Conservation (phyloP, 2,888 invertebrate genomes). For the Drosophila lutescens region DNA sequence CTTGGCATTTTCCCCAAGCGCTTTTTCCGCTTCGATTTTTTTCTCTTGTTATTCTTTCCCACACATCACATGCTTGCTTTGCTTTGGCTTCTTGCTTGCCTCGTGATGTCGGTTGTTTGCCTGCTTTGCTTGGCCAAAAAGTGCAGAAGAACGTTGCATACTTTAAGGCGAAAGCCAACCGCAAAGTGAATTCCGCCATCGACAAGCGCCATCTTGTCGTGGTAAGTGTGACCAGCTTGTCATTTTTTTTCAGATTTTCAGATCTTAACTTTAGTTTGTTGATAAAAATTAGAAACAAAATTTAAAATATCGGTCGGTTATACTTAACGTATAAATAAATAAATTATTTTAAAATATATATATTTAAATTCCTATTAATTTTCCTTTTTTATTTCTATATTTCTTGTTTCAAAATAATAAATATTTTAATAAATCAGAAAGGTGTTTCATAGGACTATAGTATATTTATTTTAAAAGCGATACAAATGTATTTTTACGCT, state of each 20-base stretch:
- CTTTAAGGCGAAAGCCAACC: conserved; percentile 57
- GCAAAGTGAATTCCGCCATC: conserved; percentile 68
- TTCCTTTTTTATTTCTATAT: too few species aligned
- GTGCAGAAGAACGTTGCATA: conserved; percentile 45
- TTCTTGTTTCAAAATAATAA: too few species aligned
- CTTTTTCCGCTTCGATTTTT: conserved; percentile 34
- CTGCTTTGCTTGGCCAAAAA: conserved; percentile 35
- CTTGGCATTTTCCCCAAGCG: conserved; percentile 17
- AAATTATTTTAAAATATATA: too few species aligned
- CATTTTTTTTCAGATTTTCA: background rate
- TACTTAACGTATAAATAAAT: too few species aligned
- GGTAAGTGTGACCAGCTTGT: background rate
- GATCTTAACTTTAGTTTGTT: too few species aligned
- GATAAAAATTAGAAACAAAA: too few species aligned
- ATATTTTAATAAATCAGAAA: too few species aligned
- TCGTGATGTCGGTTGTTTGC: conserved; percentile 53
- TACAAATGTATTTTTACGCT: too few species aligned
- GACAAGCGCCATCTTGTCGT: conserved; percentile 50
- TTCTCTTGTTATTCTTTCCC: conserved; percentile 43
- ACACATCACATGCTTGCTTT: conserved; percentile 32
- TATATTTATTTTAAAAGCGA: too few species aligned
- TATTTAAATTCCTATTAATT: too few species aligned
- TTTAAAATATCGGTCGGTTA: too few species aligned
- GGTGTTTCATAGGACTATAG: too few species aligned
- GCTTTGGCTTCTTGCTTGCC: conserved; percentile 37